Conservation (phyloP, 2,113 vertebrate species). For the Tonatia bakeri region DNA sequence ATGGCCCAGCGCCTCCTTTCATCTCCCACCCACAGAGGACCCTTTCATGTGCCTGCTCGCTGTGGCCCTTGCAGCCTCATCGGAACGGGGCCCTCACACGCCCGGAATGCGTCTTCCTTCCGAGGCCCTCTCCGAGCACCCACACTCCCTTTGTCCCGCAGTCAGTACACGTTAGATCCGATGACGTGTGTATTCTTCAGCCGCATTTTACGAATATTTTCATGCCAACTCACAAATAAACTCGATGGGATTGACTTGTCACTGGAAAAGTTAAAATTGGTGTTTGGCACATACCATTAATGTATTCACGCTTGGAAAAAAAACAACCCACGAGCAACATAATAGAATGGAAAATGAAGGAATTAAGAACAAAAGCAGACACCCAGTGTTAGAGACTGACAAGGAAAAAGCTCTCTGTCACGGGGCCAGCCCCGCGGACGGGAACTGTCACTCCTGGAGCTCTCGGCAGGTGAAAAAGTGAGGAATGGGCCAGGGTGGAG, state of each 20-base stretch:
- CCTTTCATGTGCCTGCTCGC: not conserved
- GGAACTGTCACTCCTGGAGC: not conserved
- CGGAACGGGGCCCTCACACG: accelerated
- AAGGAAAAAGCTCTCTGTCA: not conserved
- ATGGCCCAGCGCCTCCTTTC: not conserved
- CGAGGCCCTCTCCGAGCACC: not conserved
- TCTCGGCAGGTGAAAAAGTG: not conserved
- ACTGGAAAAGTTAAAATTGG: not conserved
- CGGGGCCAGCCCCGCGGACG: accelerated
- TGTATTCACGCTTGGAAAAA: not conserved
- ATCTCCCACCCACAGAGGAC: not conserved
- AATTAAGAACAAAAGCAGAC: not conserved
- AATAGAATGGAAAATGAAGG: not conserved
- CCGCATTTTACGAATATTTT: not conserved
- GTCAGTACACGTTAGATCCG: not conserved
- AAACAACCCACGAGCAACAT: not conserved
- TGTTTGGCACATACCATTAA: not conserved
- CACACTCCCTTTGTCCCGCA: accelerated
- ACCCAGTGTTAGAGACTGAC: not conserved
- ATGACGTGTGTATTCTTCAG: not conserved
- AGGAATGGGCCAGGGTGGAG: not conserved
- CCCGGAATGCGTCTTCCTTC: not conserved
- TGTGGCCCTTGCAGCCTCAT: not conserved
- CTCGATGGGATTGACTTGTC: not conserved
- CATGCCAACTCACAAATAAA: not conserved